phyloP scores from a whole-genome alignment of 2,888 invertebrate genomes.

The Anthophora plumipes region DNA sequence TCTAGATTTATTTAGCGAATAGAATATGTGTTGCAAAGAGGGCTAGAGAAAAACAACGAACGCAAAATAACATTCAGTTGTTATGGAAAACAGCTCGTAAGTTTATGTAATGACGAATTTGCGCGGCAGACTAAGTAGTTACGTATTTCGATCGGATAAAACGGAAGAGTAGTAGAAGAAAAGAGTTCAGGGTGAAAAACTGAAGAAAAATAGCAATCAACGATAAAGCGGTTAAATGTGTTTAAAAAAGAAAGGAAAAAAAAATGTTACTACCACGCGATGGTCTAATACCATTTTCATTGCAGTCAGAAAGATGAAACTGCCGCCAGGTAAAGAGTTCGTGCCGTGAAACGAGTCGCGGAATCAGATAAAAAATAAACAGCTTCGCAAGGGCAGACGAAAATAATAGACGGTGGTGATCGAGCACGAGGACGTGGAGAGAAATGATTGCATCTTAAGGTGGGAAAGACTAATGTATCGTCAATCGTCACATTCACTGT shows the following conservation, averaged over 20 bases:
- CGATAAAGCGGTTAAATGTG: neutral
- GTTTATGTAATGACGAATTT: slow-evolving; percentile 3
- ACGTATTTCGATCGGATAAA: neutral
- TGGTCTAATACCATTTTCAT: neutral
- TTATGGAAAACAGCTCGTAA: neutral
- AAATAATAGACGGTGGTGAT: slow-evolving; percentile 4
- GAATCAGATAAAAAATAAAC: slow-evolving; percentile 23
- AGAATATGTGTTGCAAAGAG: neutral
- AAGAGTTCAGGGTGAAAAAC: neutral
- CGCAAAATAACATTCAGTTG: neutral
- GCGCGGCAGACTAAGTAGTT: neutral
- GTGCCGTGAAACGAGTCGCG: neutral
- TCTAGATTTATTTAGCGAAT: neutral
- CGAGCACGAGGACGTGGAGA: neutral
- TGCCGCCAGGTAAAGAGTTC: neutral
- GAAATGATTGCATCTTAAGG: neutral
- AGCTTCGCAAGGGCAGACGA: neutral
- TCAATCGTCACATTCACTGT: slow-evolving; percentile 59
- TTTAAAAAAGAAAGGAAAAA: neutral
- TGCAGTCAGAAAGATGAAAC: neutral
- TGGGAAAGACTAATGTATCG: neutral
- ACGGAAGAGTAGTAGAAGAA: neutral
- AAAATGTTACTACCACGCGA: neutral
- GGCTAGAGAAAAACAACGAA: neutral
- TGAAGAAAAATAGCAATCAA: neutral